Conservation (phyloP, 2,797 vertebrate species). For the Pempheris klunzingeri region DNA sequence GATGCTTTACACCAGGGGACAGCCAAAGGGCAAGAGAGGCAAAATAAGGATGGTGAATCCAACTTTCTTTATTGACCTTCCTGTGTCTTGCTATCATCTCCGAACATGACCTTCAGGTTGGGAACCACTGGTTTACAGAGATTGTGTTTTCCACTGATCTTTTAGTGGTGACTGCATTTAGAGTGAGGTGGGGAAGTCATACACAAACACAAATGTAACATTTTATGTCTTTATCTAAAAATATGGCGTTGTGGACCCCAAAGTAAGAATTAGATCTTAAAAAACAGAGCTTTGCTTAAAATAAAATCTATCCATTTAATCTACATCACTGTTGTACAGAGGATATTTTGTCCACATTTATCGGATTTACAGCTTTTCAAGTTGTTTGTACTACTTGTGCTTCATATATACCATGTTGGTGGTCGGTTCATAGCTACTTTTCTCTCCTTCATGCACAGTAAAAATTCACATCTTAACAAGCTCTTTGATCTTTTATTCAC, state of each 20-base stretch:
- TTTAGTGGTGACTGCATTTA: neutral
- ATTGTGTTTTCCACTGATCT: neutral
- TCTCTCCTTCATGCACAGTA: conserved; percentile 1
- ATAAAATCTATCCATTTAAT: neutral
- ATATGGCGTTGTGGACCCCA: neutral
- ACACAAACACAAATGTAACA: neutral
- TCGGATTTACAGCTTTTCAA: neutral
- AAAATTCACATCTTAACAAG: conserved; percentile 43
- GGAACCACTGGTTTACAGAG: neutral
- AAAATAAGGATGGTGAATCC: neutral
- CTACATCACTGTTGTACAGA: neutral
- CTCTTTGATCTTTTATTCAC: conserved; percentile 66
- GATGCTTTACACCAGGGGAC: neutral
- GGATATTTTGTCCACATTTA: neutral
- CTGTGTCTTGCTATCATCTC: neutral
- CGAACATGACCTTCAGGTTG: neutral
- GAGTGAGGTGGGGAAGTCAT: neutral
- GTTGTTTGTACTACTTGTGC: neutral
- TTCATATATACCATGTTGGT: conserved; percentile 1
- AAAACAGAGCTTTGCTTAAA: neutral
- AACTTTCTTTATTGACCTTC: neutral
- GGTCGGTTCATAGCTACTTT: conserved; percentile 20
- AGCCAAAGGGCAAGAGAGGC: neutral
- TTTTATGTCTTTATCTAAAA: too few species aligned
- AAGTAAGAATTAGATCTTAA: neutral